Percentiles rank a stretch among this genome's conserved stretches.
Evolutionary conservation across 2,888 invertebrate species (phyloP).

Genomic region (Ptilodon capucinus): DNA sequence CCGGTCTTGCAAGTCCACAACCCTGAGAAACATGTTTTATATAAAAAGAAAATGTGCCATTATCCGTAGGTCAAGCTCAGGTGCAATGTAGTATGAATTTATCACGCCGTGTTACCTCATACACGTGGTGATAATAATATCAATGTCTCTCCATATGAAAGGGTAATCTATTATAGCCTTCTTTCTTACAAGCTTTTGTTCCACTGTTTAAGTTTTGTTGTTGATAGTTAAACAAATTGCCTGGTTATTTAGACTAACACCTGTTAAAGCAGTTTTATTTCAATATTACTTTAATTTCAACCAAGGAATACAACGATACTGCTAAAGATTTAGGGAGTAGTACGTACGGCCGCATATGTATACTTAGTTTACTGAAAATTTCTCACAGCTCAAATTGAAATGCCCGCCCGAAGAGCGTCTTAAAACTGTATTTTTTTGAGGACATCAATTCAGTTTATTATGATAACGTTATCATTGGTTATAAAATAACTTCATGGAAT

Average conservation of each 20-base stretch:
- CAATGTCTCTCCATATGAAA: slow-evolving; percentile 9
- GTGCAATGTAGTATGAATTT: slow-evolving; percentile 16
- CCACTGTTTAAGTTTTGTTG: not conserved
- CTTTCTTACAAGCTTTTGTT: not conserved
- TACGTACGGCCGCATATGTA: too few species aligned
- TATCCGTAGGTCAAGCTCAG: slow-evolving; percentile 8
- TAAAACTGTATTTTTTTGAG: too few species aligned
- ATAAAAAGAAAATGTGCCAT: not conserved
- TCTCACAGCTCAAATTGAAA: too few species aligned
- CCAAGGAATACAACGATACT: too few species aligned
- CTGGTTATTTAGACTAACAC: too few species aligned
- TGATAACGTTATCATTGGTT: not conserved
- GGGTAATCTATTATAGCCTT: slow-evolving; percentile 8
- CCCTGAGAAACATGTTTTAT: not conserved
- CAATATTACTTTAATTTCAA: too few species aligned
- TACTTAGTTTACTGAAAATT: too few species aligned
- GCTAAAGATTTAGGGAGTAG: too few species aligned
- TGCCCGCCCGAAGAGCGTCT: too few species aligned
- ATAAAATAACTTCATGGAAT: not conserved
- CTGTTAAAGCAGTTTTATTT: too few species aligned
- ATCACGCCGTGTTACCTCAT: slow-evolving; percentile 13
- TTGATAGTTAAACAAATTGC: too few species aligned
- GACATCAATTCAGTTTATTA: too few species aligned
- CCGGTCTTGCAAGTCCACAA: not conserved
- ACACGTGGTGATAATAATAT: slow-evolving; percentile 16